Conservation (phyloP, 2,797 vertebrate species). For the Chiloscyllium punctatum region DNA sequence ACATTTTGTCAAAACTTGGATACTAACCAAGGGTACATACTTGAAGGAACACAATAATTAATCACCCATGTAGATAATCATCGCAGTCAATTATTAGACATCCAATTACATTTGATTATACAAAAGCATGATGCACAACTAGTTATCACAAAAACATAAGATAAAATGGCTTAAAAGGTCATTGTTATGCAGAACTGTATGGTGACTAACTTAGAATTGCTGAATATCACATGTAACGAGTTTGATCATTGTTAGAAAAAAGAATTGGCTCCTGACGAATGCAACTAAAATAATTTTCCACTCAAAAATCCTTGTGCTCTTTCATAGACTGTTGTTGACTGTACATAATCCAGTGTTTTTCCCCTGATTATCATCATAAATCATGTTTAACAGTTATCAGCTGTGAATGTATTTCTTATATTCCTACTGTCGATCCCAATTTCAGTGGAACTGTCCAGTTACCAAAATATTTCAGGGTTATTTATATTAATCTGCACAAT, state of each 20-base stretch:
- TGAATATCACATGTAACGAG: background rate
- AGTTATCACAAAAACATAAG: background rate
- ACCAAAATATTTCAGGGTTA: background rate
- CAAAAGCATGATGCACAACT: background rate
- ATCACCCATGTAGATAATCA: background rate
- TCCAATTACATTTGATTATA: background rate
- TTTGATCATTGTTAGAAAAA: background rate
- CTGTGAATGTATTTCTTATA: background rate
- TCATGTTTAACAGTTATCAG: background rate
- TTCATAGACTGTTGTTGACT: background rate
- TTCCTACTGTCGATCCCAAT: background rate
- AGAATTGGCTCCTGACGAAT: background rate
- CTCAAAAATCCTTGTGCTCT: background rate
- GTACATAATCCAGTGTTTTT: background rate
- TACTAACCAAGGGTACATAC: background rate
- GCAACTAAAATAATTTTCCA: background rate
- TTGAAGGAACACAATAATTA: background rate
- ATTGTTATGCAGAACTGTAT: background rate
- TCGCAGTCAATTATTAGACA: background rate
- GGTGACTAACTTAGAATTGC: conserved; percentile 10
- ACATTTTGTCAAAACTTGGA: conserved; percentile 6
- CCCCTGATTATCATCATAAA: background rate
- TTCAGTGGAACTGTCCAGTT: background rate
- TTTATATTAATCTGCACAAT: background rate
- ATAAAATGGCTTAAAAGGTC: conserved; percentile 12